Evolutionary conservation across 2,113 vertebrate species (phyloP).

Genomic region (Pseudorasbora parva): DNA sequence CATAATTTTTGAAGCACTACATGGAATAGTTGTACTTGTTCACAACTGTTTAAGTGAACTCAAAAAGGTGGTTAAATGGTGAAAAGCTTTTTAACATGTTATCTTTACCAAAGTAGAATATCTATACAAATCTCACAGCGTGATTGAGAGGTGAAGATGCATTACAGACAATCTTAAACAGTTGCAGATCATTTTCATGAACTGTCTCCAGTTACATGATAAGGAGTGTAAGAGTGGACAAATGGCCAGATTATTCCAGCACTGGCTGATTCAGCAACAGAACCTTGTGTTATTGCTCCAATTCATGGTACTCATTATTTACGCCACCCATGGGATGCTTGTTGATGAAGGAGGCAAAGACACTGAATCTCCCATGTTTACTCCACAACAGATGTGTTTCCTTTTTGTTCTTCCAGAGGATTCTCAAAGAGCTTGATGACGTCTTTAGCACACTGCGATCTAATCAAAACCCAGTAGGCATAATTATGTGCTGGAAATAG

Average conservation of each 20-base stretch:
- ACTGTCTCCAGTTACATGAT: slow-evolving; percentile 21
- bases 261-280: slow-evolving; percentile 27
- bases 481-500: slow-evolving; percentile 40
- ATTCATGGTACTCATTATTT: slow-evolving; percentile 33
- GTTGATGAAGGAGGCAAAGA: slow-evolving; percentile 8
- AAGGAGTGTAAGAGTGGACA: neutral
- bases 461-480: slow-evolving; percentile 46
- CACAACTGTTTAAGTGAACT: too few species aligned
- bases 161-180: neutral
- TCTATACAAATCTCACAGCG: neutral
- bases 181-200: slow-evolving; percentile 4
- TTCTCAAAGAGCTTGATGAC: slow-evolving; percentile 24
- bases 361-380: slow-evolving; percentile 34
- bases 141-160: neutral
- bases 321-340: slow-evolving; percentile 28
- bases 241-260: slow-evolving; percentile 21
- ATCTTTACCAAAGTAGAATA: neutral
- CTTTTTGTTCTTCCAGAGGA: slow-evolving; percentile 30
- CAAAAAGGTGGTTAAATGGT: neutral
- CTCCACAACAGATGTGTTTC: slow-evolving; percentile 38
- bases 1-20: too few species aligned
- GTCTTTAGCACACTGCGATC: slow-evolving; percentile 22
- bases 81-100: neutral
- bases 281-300: slow-evolving; percentile 5
- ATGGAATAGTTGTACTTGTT: too few species aligned